Evolutionary conservation across 2,888 invertebrate genomes (phyloP).

Genomic region (Caenorhabditis sp.): DNA sequence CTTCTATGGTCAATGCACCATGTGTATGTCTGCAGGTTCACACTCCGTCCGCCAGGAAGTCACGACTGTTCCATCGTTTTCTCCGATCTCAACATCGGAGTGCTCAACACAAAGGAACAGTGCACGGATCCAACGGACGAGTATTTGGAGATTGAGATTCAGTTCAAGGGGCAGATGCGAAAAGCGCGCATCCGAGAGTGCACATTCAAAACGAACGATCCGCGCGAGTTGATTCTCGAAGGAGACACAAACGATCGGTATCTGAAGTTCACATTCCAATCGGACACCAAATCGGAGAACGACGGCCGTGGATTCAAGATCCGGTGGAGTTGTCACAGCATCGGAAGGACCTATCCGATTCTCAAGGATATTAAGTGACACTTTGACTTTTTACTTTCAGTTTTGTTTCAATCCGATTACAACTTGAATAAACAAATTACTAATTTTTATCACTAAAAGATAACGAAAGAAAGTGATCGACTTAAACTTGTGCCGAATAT

Average conservation of each 20-base stretch:
- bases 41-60: constrained; percentile 63
- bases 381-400: no score
- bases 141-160: constrained; percentile 51
- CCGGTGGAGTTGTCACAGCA: constrained; percentile 68
- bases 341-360: constrained; percentile 33
- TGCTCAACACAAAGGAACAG: constrained; percentile 1
- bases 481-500: no score
- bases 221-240: constrained; percentile 14
- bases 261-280: constrained; percentile 58
- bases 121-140: constrained; percentile 41
- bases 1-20: neutral
- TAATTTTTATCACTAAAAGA: no score
- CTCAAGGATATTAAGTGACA: no score
- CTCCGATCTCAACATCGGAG: constrained; percentile 46
- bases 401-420: no score
- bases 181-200: constrained; percentile 37
- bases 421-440: no score
- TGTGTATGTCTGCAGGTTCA: constrained; percentile 52
- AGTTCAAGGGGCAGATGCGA: constrained; percentile 1
- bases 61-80: constrained; percentile 59
- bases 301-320: constrained; percentile 73
- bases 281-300: constrained; percentile 62
- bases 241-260: constrained; percentile 33
- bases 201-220: constrained; percentile 16
- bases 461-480: no score